Conservation (phyloP, 2,797 vertebrate species). For the Enoplosus armatus region DNA sequence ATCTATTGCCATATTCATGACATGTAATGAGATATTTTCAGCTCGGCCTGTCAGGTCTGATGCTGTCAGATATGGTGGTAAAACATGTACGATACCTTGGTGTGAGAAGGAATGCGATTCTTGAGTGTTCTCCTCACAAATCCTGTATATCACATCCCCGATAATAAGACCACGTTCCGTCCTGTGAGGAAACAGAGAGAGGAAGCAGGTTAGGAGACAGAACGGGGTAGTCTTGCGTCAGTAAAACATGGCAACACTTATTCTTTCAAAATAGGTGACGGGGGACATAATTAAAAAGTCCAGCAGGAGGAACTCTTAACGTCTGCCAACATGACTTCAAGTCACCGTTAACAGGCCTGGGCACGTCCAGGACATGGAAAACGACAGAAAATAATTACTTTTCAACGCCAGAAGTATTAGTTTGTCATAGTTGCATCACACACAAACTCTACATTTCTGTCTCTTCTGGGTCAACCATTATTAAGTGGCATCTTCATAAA, state of each 20-base stretch:
- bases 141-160: constrained; percentile 77
- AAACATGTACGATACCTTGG: constrained; percentile 60
- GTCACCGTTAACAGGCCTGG: constrained; percentile 8
- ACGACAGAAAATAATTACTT: neutral
- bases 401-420: constrained; percentile 42
- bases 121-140: constrained; percentile 60
- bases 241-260: constrained; percentile 6
- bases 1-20: constrained; percentile 63
- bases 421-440: constrained; percentile 10
- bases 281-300: constrained; percentile 42
- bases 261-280: constrained; percentile 27
- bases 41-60: constrained; percentile 11
- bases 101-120: constrained; percentile 32
- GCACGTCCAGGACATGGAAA: neutral
- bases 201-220: constrained; percentile 46
- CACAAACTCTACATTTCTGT: constrained; percentile 32
- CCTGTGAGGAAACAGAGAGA: constrained; percentile 65
- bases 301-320: constrained; percentile 32
- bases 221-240: neutral
- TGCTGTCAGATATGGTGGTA: neutral
- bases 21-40: constrained; percentile 43
- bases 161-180: constrained; percentile 60
- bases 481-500: constrained; percentile 79
- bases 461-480: constrained; percentile 56
- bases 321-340: constrained; percentile 37